phyloP scores from a whole-genome alignment of 2,888 invertebrate genomes.

The Dastarcus helophoroides region DNA sequence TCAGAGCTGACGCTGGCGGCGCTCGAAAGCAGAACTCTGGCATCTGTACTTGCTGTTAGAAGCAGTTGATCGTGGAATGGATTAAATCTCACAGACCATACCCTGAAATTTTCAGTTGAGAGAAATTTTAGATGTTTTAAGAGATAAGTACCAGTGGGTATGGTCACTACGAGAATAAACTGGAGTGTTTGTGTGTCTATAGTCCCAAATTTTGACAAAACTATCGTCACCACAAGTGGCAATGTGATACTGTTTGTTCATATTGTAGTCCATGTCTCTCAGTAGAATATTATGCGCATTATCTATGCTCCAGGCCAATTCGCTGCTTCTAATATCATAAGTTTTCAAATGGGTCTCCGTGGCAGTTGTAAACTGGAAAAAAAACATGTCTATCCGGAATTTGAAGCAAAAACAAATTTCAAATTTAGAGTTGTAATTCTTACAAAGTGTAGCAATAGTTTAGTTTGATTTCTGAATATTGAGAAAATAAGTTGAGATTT shows the following conservation, averaged over 20 bases:
- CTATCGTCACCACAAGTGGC: conserved; percentile 96
- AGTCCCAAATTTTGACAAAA: conserved; percentile 92
- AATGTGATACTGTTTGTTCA: conserved; percentile 91
- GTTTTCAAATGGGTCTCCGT: conserved; percentile 78
- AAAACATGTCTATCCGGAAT: too few species aligned
- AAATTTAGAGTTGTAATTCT: too few species aligned
- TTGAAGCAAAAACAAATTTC: too few species aligned
- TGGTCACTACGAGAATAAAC: conserved; percentile 73
- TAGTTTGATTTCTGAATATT: too few species aligned
- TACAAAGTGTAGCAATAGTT: too few species aligned
- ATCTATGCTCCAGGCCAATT: conserved; percentile 71
- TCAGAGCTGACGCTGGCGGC: conserved; percentile 83
- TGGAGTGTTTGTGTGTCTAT: conserved; percentile 67
- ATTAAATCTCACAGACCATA: conserved; percentile 92
- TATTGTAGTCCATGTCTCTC: conserved; percentile 90
- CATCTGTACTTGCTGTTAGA: conserved; percentile 89
- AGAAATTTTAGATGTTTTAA: too few species aligned
- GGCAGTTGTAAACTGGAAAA: conserved; percentile 71
- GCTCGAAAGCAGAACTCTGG: conserved; percentile 78
- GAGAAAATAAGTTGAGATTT: too few species aligned
- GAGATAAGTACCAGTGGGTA: conserved; percentile 58
- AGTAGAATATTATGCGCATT: conserved; percentile 76
- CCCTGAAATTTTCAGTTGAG: conserved; percentile 54
- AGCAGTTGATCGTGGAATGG: conserved; percentile 94
- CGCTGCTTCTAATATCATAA: conserved; percentile 73